Base-by-base conservation (phyloP, 2,888 invertebrate species). In the Macroteleia sp. region DNA sequence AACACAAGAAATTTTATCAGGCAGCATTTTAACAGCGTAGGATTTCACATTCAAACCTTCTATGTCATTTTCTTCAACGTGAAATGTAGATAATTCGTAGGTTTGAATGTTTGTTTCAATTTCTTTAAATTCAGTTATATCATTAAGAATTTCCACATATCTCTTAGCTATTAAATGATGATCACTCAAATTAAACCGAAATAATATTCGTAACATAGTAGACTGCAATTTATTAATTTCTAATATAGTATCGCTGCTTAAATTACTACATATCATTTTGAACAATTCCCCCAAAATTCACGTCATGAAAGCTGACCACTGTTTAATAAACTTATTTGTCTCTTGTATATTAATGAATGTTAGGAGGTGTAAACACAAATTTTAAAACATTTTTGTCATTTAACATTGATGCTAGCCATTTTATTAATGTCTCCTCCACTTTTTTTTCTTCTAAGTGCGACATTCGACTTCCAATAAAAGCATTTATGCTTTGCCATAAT, bases 271-370 rank as follows among this genome's bases (percentile, higher is more conserved):
- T 87, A 94, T 92, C 32, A 95, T 91, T 90, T 94, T 94, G 87
- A 95, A 95, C 82, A 95, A 91, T 85, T 93, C 92, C n/a, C 95
- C 95, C 61, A 95, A 91, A 1, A 95, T 88, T 95, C 95, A 95
- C 12, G 93, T 93, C 61, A 94, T 94, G 81, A 95, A 95, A 1
- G 94, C 92, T 59, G 59, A 36, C 28, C 41, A 69, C 10, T 69
- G 59, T 19, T 67, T 44, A 4, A 17, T 46, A 8, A 17, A 17
- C 16, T 34, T 6, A 16, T 66, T 25, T 9, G 10, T 28, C 34
- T 59, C 19, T 20, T n/a, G 32, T 28, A 41, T 17, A 30, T 14
- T 22, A 32, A n/a, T 32, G 12, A n/a, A n/a, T n/a, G n/a, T 22
- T 1, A 9, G 48, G 57, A 9, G 48, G 32, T n/a, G 41, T 28